phyloP scores from a whole-genome alignment of 1,140 invertebrate genomes.

The Artemia franciscana region DNA sequence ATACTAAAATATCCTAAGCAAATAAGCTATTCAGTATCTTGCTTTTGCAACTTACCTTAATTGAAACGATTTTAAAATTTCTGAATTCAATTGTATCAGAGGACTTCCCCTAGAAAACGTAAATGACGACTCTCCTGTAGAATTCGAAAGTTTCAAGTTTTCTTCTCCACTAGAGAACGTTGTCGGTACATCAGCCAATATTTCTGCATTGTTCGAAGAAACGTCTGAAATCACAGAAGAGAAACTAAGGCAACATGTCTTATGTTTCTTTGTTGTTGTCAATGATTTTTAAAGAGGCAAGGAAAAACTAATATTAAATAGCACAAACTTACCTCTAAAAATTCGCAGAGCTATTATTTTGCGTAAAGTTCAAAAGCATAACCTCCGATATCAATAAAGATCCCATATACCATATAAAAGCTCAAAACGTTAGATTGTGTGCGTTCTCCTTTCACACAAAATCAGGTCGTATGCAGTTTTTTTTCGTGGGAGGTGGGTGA shows the following conservation, averaged over 20 bases:
- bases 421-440: too few relatives aligned
- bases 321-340: too few relatives aligned
- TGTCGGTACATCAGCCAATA: neutral
- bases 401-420: too few relatives aligned
- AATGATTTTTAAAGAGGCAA: neutral
- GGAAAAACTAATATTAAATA: neutral
- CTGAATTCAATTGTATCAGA: conserved; percentile 6
- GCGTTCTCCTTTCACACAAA: too few relatives aligned
- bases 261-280: too few relatives aligned
- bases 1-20: too few relatives aligned
- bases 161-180: neutral
- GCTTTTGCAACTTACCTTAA: conserved; percentile 6
- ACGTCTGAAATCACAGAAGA: neutral
- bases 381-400: too few relatives aligned
- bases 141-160: conserved; percentile 5
- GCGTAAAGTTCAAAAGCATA: too few relatives aligned
- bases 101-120: conserved; percentile 8
- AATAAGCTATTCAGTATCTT: too few relatives aligned
- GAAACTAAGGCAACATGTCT: neutral
- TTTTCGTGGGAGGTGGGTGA: too few relatives aligned
- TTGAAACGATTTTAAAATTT: conserved; percentile 4
- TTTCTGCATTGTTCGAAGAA: neutral
- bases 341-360: too few relatives aligned
- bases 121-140: conserved; percentile 6
- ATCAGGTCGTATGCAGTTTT: too few relatives aligned